phyloP scores from a whole-genome alignment of 37 sponge, comb jelly and placozoan species.

The Sycon ciliatum region DNA sequence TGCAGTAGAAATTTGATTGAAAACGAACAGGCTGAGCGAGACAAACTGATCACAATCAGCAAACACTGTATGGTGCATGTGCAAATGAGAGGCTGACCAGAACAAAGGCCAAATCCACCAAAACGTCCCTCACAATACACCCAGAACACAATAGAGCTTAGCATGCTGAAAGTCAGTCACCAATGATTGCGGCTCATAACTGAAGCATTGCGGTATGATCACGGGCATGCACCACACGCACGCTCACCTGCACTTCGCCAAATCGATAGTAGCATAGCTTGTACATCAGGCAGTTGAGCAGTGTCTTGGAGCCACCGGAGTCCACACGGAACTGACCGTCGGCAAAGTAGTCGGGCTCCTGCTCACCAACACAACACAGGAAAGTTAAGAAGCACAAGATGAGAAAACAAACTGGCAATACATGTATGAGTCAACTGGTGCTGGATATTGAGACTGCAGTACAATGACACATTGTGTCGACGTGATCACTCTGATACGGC shows the following conservation, averaged over 20 bases:
- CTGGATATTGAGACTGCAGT: background rate
- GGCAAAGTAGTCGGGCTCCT: slow-evolving; percentile 95
- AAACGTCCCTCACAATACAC: no score
- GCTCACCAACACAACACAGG: background rate
- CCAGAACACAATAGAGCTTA: no score
- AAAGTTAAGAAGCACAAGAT: background rate
- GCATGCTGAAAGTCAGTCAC: no score
- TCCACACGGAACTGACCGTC: slow-evolving; percentile 95
- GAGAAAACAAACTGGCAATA: slow-evolving; percentile 11
- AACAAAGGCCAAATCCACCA: no score
- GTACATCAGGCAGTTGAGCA: slow-evolving; percentile 97
- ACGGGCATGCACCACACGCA: background rate
- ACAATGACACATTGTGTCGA: background rate
- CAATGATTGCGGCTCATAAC: no score
- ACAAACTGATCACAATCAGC: no score
- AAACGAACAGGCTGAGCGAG: no score
- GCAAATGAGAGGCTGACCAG: no score
- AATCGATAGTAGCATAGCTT: slow-evolving; percentile 91
- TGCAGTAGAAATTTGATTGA: no score
- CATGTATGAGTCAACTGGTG: background rate
- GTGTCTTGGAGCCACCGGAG: slow-evolving; percentile 64
- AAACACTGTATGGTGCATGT: no score
- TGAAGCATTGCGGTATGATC: no score
- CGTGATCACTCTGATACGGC: no score
- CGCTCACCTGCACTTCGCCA: slow-evolving; percentile 83